Evolutionary conservation across 2,797 vertebrate species (phyloP), one percentile per base, ranked within the genome.

Genomic region (Enteromius treurensis): DNA sequence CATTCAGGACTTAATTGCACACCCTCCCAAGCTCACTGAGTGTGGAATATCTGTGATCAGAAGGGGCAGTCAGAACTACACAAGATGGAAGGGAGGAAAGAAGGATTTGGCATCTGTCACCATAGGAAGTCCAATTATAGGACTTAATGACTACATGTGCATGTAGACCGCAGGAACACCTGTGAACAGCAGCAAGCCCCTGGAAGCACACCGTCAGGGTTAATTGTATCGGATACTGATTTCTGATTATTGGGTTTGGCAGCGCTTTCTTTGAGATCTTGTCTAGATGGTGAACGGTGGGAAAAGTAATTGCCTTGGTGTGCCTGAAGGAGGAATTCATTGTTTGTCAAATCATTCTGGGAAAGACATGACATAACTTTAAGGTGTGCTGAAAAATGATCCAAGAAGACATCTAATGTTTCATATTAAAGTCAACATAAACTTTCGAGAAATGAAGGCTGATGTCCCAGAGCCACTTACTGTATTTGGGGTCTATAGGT

Each of bases 1-100:
- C 89, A 91, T 91, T 92, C 88, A 93, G 88, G 79, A 86, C 86
- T 85, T 90, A 93, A 92, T 91, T 89, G 89, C 87, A 78, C 87
- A 58, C 89, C 86, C 87, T 89, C 80, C 58, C 15, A 49, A 68
- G 77, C 82, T 85, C 88, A 87, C 71, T 84, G 73, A 75, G 13
- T 84, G 77, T 77, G 78, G 34, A 87, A 79, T 86, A 85, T 87
- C 85, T 84, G 75, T 75, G 83, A 80, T 87, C 85, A 83, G 86
- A 73, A 85, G 53, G 84, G 58, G 64, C 60, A 81, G 79, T 71
- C 21, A 37, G 81, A 83, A 83, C 64, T 60, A 74, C 37, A 29
- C 53, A 14, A 68, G 37, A 53, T 45, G 65, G 86, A 45, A 55
- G 26, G n/a, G 51, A 64, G 84, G 77, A 45, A 65, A 82, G 42